These are phyloP conservation scores for Frankliniella fusca DNA, from an alignment of 2,888 invertebrate species.

Conservation along the genomic window DNA sequence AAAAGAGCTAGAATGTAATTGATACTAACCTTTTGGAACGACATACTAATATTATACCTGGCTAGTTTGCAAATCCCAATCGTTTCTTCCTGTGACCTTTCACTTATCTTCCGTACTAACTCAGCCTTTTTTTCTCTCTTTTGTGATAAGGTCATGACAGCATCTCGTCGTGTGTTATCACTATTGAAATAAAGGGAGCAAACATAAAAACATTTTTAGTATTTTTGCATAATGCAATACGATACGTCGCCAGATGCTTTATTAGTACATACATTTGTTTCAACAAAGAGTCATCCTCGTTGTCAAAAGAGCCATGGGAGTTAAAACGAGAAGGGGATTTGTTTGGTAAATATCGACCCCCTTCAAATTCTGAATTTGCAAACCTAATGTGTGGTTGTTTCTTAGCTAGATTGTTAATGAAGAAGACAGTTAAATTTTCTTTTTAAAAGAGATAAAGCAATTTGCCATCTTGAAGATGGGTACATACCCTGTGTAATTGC, in stretches of 20 bases:
- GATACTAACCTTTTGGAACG: neutral
- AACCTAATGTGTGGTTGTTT: neutral
- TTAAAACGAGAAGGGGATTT: neutral
- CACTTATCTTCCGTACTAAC: neutral
- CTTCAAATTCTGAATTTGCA: neutral
- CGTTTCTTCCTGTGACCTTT: neutral
- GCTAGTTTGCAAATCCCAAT: neutral
- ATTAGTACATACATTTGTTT: neutral
- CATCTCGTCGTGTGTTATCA: neutral
- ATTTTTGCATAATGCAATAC: no score
- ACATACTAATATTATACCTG: neutral
- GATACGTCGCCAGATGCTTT: no score
- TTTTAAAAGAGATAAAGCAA: neutral
- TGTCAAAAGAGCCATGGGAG: neutral
- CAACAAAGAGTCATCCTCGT: neutral
- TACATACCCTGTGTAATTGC: neutral
- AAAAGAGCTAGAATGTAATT: neutral
- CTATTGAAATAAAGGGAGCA: neutral
- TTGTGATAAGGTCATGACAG: neutral
- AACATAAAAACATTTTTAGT: neutral
- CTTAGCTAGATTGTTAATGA: neutral
- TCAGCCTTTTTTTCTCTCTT: slow-evolving; percentile 20
- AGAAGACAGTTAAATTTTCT: neutral
- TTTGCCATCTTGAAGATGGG: neutral
- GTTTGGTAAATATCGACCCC: neutral